phyloP scores from a whole-genome alignment of 2,113 vertebrate species.

The Hippocampus guttulatus region DNA sequence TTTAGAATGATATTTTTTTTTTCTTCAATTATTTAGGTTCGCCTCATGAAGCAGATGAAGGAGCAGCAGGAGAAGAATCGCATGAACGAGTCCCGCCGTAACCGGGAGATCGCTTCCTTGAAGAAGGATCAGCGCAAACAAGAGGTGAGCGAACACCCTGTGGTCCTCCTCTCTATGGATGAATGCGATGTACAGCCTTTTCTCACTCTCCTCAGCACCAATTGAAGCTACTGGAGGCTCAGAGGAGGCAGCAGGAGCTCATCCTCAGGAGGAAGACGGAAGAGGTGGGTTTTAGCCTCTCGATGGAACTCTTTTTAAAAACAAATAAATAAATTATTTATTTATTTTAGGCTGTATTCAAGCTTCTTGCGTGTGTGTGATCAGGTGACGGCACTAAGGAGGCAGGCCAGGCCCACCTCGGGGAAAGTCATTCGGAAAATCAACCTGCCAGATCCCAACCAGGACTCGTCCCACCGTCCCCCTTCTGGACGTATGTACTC shows the following conservation, averaged over 20 bases:
- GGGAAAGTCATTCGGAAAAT: constrained; percentile 83
- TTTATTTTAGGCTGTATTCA: background rate
- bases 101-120: constrained; percentile 88
- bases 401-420: constrained; percentile 87
- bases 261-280: constrained; percentile 92
- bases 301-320: too few species aligned
- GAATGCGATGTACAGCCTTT: background rate
- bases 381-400: constrained; percentile 89
- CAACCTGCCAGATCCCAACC: constrained; percentile 75
- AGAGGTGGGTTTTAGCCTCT: constrained; percentile 76
- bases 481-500: constrained; percentile 81
- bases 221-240: constrained; percentile 89
- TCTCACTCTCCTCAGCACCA: constrained; percentile 78
- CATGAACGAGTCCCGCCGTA: constrained; percentile 88
- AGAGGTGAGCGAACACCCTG: constrained; percentile 70
- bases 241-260: constrained; percentile 94
- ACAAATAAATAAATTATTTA: too few species aligned
- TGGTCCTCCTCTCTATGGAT: too few species aligned
- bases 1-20: too few species aligned
- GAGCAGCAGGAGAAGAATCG: constrained; percentile 97
- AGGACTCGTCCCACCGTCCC: constrained; percentile 74
- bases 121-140: constrained; percentile 96
- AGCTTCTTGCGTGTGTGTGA: background rate
- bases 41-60: constrained; percentile 99
- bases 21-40: constrained; percentile 73